These are phyloP conservation scores for Manis javanica DNA, from an alignment of 2,797 vertebrate species.

Conservation along the genomic window DNA sequence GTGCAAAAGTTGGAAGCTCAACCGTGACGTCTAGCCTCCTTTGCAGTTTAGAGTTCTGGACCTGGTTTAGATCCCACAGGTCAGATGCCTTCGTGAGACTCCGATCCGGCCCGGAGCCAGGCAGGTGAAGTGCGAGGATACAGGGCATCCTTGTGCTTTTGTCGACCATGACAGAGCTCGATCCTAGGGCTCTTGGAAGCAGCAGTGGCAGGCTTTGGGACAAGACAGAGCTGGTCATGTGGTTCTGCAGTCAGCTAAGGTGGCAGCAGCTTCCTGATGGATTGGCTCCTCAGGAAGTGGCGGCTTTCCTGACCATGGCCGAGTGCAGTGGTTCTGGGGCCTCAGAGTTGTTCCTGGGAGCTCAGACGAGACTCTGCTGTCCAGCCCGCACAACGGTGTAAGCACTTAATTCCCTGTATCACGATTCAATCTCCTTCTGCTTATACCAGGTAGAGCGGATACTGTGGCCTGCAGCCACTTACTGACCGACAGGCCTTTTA, in stretches of 20 bases:
- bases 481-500: background rate
- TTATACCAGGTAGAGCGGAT: background rate
- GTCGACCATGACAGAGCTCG: background rate
- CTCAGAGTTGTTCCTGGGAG: background rate
- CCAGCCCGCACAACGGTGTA: background rate
- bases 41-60: background rate
- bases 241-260: background rate
- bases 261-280: background rate
- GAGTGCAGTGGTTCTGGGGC: background rate
- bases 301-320: background rate
- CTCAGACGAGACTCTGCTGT: background rate
- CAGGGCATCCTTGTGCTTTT: background rate
- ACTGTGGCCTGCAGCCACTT: conserved; percentile 10
- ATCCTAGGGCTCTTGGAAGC: background rate
- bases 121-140: background rate
- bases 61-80: background rate
- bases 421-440: background rate
- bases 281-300: background rate
- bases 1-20: background rate
- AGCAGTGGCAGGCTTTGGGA: background rate
- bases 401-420: background rate
- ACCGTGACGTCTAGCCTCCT: background rate
- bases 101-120: background rate
- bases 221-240: background rate
- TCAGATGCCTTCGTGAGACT: background rate